A percentile compares a stretch with the other conserved stretches of the same genome.
Evolutionary conservation across 2,113 vertebrate species (phyloP).

Genomic region (Grantiella picta): DNA sequence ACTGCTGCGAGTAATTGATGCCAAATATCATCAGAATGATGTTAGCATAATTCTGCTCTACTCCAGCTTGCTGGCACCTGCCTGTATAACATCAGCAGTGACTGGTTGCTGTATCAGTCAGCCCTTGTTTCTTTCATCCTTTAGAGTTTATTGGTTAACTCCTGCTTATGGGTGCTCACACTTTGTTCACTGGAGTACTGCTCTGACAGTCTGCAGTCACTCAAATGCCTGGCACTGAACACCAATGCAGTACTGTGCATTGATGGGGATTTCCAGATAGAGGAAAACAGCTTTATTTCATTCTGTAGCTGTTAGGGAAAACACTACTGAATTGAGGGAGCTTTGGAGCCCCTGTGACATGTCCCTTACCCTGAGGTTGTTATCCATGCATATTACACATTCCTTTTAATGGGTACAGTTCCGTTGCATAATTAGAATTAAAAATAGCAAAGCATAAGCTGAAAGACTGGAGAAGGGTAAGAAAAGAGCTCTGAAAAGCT

Average conservation of each 20-base stretch:
- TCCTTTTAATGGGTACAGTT: not conserved
- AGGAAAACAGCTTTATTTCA: not conserved
- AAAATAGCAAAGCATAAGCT: not conserved
- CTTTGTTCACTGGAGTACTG: not conserved
- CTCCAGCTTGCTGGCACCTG: not conserved
- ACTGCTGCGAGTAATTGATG: not conserved
- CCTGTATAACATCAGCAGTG: not conserved
- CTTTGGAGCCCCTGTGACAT: not conserved
- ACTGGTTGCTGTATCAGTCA: not conserved
- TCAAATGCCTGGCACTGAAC: not conserved
- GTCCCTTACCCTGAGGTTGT: not conserved
- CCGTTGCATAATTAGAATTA: not conserved
- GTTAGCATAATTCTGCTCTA: not conserved
- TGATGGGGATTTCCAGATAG: not conserved
- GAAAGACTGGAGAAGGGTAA: not conserved
- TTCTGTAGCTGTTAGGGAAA: not conserved
- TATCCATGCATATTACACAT: not conserved
- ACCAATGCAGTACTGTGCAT: not conserved
- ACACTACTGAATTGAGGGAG: not conserved
- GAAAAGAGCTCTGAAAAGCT: constrained; percentile 4
- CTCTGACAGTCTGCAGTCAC: not conserved
- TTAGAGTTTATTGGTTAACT: not conserved
- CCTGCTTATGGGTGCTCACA: not conserved
- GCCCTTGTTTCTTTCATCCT: not conserved
- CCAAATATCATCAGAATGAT: not conserved